Base-by-base conservation (phyloP, 2,113 vertebrate species). In the Poeciliopsis turrubarensis region DNA sequence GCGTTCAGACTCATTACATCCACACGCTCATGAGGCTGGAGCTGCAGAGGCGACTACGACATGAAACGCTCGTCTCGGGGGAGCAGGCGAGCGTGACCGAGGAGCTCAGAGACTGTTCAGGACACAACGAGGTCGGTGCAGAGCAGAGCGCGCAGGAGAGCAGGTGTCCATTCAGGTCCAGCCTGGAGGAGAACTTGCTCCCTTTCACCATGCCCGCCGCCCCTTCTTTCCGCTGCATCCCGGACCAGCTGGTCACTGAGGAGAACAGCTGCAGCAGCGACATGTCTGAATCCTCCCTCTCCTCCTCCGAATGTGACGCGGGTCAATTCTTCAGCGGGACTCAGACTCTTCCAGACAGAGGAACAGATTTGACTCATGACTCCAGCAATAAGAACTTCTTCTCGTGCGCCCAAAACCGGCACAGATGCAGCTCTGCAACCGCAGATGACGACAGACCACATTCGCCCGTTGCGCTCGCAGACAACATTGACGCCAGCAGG, bases 21-120 rank as follows among this genome's bases (percentile, higher is more conserved):
- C 97, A 98, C 88, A 98, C 97, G 0, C 83, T 96, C 82, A 96
- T 96, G 93, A 97, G 95, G 72, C 92, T 98, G 22, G 95, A 96
- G 74, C 90, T 98, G 90, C 96, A 97, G 86, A 67, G 54, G 15
- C 73, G 78, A 27, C 80, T 91, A 65, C 86, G 84, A 5, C 68
- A 87, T 6, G 81, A 89, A 30, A 32, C 62, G 0, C 44, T 29
- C 22, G 76, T 32, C 72, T 57, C 29, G 0, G 77, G 68, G 70
- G 76, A 84, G 11, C 83, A 63, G 70, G 4, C 67, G 0, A 63
- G 27, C 30, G 70, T 73, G 65, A 62, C 85, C 34, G 86, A 87
- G 60, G 86, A 87, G 51, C 81, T 76, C 17, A 30, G 80, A 1
- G 72, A 82, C 70, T 44, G 25, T 1, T 60, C 62, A 65, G 64